Conservation (phyloP, 2,888 invertebrate genomes). For the Drosophila mimetica region DNA sequence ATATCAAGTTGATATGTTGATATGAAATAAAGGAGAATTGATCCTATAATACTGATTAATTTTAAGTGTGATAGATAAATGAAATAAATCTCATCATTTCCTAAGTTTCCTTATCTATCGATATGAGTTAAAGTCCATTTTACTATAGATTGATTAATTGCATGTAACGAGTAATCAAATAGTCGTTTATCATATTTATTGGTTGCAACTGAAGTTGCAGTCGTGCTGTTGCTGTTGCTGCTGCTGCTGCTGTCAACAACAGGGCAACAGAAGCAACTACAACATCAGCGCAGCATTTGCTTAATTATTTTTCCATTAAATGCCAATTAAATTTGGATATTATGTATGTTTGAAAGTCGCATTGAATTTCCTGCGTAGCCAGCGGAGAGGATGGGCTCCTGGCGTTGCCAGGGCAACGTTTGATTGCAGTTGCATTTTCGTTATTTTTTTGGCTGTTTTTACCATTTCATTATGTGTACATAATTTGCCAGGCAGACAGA, state of each 20-base stretch:
- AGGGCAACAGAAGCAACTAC: constrained; percentile 14
- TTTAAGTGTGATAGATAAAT: too few species aligned
- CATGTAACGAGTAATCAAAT: constrained; percentile 9
- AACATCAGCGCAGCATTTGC: constrained; percentile 36
- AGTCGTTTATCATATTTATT: constrained; percentile 19
- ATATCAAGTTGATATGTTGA: too few species aligned
- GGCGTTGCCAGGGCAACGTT: constrained; percentile 39
- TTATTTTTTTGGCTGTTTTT: constrained; percentile 17
- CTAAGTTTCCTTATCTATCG: background rate
- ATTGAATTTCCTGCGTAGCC: constrained; percentile 12
- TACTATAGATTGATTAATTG: background rate
- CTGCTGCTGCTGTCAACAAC: constrained; percentile 28
- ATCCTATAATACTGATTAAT: too few species aligned
- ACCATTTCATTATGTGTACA: constrained; percentile 22
- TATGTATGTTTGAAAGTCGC: constrained; percentile 31
- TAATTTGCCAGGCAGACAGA: constrained; percentile 37
- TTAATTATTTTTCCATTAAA: constrained; percentile 68
- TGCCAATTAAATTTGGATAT: constrained; percentile 58
- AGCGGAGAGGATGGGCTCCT: background rate
- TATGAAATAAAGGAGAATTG: too few species aligned
- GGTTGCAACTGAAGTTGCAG: constrained; percentile 13
- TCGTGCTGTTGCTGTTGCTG: constrained; percentile 23
- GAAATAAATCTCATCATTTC: background rate
- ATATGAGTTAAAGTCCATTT: background rate
- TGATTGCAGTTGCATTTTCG: constrained; percentile 38